Evolutionary conservation across 2,797 vertebrate genomes (phyloP).

Genomic region (Myripristis jacobus): DNA sequence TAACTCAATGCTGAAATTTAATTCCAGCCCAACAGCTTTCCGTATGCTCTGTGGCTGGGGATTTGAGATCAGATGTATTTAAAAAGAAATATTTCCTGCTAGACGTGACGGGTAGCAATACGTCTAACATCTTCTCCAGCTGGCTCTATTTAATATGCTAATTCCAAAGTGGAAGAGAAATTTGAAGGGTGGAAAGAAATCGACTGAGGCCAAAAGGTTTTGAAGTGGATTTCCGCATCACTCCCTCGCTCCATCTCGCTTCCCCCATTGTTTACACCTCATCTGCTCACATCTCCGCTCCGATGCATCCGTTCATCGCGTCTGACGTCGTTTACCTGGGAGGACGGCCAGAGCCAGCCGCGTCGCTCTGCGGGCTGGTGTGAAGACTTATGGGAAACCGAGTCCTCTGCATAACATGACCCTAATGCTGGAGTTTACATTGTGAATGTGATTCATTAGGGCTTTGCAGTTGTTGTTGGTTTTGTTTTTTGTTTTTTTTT

Average conservation of each 20-base stretch:
- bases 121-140: neutral
- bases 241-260: neutral
- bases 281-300: slow-evolving; percentile 19
- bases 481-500: no score
- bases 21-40: neutral
- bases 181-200: slow-evolving; percentile 8
- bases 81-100: no score
- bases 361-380: slow-evolving; percentile 14
- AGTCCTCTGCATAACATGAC: slow-evolving; percentile 28
- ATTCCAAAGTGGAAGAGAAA: neutral
- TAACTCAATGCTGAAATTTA: neutral
- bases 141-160: neutral
- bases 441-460: slow-evolving; percentile 70
- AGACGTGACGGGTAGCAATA: no score
- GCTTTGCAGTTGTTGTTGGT: slow-evolving; percentile 46
- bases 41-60: neutral
- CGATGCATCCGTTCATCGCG: neutral
- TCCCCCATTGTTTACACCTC: slow-evolving; percentile 42
- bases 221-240: slow-evolving; percentile 12
- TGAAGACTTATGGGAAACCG: slow-evolving; percentile 44
- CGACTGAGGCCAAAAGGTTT: slow-evolving; percentile 15
- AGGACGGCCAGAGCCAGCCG: slow-evolving; percentile 39
- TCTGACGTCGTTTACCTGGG: slow-evolving; percentile 57
- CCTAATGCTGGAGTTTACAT: slow-evolving; percentile 76
- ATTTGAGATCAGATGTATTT: no score